Evolutionary conservation across 2,888 invertebrate species (phyloP), one percentile per base, ranked within the genome.

Genomic region (Tenthredo scrophulariae): DNA sequence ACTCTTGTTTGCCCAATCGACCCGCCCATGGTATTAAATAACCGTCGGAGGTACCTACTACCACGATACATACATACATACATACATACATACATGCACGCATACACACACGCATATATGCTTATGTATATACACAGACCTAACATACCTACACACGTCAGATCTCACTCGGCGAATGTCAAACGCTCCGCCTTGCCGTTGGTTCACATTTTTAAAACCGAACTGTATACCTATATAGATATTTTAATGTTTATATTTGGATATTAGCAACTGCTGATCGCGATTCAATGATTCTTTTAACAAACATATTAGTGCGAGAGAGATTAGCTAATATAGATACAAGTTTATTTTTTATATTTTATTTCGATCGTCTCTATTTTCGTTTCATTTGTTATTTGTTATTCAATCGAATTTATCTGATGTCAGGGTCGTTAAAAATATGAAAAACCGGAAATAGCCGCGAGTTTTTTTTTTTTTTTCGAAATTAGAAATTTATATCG

Each of bases 1-100:
- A 87, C 75, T 88, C 88, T 86, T 91, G 91, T 91, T 91, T 91
- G 90, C 87, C 89, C 89, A 90, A 91, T 91, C 91, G 91, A 91
- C 90, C 90, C 86, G 86, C 88, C 88, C 88, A 67, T 74, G 87
- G 83, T 83, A 83, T 83, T 83, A 83, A 83, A 83, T 83, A 83
- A 83, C 83, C 83, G 83, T 83, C 83, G 83, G 43, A 62, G 58
- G 26, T 62, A 58, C 80, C 62, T 29, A 62, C 80, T 40, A 40
- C 50, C 77, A 62, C 65, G 33, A 83, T 83, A 62, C 22, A 40
- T 29, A 75, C 33, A n/a, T 6, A 26, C 50, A 40, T 37, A 10
- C 54, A 62, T 7, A 6, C 18, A 65, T 10, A 40, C n/a, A 22
- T 15, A 62, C n/a, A 7, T 58, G 1, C 0, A 40, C 40, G 2